Evolutionary conservation across 53 echinoderm and acorn worm species (phyloP), one percentile per base, ranked within the genome.

Genomic region (Echinometra lucunter): DNA sequence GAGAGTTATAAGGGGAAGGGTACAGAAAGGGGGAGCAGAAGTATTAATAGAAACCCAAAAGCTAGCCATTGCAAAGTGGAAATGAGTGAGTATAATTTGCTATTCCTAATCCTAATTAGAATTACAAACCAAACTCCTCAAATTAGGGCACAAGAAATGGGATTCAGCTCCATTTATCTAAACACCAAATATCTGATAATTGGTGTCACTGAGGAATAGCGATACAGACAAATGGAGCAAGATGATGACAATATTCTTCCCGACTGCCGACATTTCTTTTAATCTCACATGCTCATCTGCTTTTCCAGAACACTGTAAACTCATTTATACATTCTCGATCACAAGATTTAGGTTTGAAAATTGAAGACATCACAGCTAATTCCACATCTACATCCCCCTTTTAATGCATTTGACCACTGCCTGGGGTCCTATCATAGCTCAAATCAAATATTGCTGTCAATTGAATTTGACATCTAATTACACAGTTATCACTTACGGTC

Each of bases 111-210:
- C 89, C 89, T 60, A 57, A 57, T 89, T 37, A 37, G 37, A 89
- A 58, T 25, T 89, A 89, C 28, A 47, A 85, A 85, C 28, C 40
- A 49, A 85, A 85, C 49, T 85, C 81, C 40, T 44, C 85, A 85
- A 85, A 85, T 85, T 85, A 85, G 45, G 49, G 49, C 85, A 85
- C 85, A 60, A 89, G 89, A 57, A 88, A 60, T 58, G 89, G 37
- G 34, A 89, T 89, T 89, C 89, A 37, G 60, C 60, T 60, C n/a
- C 60, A 57, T 85, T 35, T 89, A 89, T 89, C 60, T 18, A 58
- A 89, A 89, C 58, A 58, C 89, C 89, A 58, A n/a, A 89, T 89
- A 58, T 89, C 89, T 89, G 89, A 89, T 89, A 60, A 89, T 89
- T 89, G 57, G 35, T 89, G 34, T 60, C 49, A 58, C 89, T 89